A percentile compares a stretch with the other conserved stretches of the same genome.
These are phyloP conservation scores for Maylandia zebra DNA, from an alignment of 2,113 vertebrate species.

Conservation along the genomic window DNA sequence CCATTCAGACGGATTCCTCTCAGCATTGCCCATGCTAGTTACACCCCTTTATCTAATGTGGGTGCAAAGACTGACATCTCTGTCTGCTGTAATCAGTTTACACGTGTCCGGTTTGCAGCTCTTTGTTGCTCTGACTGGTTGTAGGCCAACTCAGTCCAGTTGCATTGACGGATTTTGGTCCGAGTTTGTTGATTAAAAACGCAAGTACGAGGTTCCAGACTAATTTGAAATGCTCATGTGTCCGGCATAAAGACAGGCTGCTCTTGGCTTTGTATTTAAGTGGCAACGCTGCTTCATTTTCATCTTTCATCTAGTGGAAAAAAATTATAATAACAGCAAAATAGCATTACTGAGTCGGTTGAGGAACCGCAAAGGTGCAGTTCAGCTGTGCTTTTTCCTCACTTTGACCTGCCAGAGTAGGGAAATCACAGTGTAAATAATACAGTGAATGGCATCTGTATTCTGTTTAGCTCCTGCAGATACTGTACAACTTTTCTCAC, in stretches of 20 bases:
- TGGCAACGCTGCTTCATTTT: neutral
- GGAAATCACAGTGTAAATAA: neutral
- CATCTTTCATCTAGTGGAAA: neutral
- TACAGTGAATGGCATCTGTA: neutral
- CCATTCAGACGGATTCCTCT: neutral
- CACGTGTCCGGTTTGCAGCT: fast-evolving
- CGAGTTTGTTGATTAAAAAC: neutral
- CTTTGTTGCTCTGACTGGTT: neutral
- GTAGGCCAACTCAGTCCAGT: neutral
- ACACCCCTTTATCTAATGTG: neutral
- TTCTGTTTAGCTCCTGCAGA: neutral
- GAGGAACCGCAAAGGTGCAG: neutral
- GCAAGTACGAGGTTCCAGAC: neutral
- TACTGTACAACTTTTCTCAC: neutral
- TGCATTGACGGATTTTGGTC: neutral
- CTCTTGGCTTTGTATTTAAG: neutral
- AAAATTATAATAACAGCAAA: neutral
- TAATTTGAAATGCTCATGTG: neutral
- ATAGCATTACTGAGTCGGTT: neutral
- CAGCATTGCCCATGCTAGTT: neutral
- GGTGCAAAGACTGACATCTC: neutral
- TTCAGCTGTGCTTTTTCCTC: neutral
- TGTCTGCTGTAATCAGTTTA: neutral
- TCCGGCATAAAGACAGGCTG: too few species aligned
- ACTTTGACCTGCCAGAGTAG: neutral